phyloP scores from a whole-genome alignment of 2,888 invertebrate species.

The Chrysotoxum bicinctum region DNA sequence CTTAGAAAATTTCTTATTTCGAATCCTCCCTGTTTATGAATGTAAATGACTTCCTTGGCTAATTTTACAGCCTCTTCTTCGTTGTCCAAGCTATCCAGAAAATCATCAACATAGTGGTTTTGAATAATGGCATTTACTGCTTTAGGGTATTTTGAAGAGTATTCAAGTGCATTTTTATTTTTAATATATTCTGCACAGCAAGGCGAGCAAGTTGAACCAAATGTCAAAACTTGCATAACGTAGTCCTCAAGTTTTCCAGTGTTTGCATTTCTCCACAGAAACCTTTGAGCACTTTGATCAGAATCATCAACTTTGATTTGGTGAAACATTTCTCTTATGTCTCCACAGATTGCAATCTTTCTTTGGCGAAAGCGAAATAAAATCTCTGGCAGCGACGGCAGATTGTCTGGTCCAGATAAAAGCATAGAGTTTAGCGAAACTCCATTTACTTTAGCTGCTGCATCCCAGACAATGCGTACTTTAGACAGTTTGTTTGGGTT shows the following conservation, averaged over 20 bases:
- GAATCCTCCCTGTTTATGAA: slow-evolving; percentile 38
- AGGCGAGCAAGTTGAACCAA: neutral
- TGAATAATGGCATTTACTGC: neutral
- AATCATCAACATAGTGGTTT: neutral
- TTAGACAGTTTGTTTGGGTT: slow-evolving; percentile 75
- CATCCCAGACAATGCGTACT: slow-evolving; percentile 77
- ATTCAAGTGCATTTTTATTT: neutral
- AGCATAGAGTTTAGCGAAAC: slow-evolving; percentile 75
- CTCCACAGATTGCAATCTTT: slow-evolving; percentile 19
- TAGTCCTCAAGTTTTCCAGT: slow-evolving; percentile 29
- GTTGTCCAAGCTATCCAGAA: slow-evolving; percentile 20
- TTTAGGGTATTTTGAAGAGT: neutral
- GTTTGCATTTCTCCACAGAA: neutral
- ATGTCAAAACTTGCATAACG: neutral
- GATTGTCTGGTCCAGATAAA: slow-evolving; percentile 76
- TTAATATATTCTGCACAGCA: neutral
- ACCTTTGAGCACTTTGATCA: slow-evolving; percentile 38
- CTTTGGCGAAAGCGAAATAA: slow-evolving; percentile 20
- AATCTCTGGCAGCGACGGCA: slow-evolving; percentile 20
- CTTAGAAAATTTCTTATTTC: slow-evolving; percentile 42
- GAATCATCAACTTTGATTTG: slow-evolving; percentile 51
- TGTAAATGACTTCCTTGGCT: neutral
- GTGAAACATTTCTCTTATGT: slow-evolving; percentile 50
- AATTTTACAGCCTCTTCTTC: slow-evolving; percentile 15
- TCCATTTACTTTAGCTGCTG: slow-evolving; percentile 75